These are phyloP conservation scores for Stigmatopora argus DNA, from an alignment of 2,113 vertebrate genomes.

Conservation along the genomic window DNA sequence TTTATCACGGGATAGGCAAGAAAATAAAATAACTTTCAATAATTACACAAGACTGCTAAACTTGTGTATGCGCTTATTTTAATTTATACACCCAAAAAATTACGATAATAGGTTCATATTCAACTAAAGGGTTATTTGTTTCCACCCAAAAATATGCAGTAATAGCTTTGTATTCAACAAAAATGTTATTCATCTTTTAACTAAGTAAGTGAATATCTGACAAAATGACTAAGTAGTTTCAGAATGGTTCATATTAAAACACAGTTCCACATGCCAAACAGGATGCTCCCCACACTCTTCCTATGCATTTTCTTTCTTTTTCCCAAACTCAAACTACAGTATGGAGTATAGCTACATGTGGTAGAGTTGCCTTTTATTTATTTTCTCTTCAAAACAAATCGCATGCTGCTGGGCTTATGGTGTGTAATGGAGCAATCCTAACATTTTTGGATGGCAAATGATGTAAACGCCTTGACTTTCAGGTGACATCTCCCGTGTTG, in stretches of 20 bases:
- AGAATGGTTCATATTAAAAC: background rate
- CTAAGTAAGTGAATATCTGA: too few relatives aligned
- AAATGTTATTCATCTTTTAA: too few relatives aligned
- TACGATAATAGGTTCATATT: too few relatives aligned
- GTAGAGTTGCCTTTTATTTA: background rate
- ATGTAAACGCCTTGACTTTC: conserved; percentile 29
- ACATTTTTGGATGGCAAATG: background rate
- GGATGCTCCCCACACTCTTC: conserved; percentile 30
- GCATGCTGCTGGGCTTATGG: background rate
- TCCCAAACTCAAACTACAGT: background rate
- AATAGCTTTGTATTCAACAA: too few relatives aligned
- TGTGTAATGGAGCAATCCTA: background rate
- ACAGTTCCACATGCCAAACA: background rate
- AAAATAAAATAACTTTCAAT: too few relatives aligned
- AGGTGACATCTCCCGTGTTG: conserved; percentile 70
- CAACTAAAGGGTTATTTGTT: too few relatives aligned
- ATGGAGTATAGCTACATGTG: background rate
- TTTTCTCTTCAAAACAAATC: conserved; percentile 3
- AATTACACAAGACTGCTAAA: too few relatives aligned
- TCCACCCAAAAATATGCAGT: too few relatives aligned
- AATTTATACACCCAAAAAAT: too few relatives aligned
- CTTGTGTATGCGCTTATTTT: too few relatives aligned
- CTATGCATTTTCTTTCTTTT: conserved; percentile 18
- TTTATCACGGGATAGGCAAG: too few relatives aligned
- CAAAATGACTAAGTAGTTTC: too few relatives aligned